A percentile compares a stretch with the other conserved stretches of the same genome.
These are phyloP conservation scores for Drosophila ercepeae DNA, from an alignment of 1,140 invertebrate species.

Conservation along the genomic window DNA sequence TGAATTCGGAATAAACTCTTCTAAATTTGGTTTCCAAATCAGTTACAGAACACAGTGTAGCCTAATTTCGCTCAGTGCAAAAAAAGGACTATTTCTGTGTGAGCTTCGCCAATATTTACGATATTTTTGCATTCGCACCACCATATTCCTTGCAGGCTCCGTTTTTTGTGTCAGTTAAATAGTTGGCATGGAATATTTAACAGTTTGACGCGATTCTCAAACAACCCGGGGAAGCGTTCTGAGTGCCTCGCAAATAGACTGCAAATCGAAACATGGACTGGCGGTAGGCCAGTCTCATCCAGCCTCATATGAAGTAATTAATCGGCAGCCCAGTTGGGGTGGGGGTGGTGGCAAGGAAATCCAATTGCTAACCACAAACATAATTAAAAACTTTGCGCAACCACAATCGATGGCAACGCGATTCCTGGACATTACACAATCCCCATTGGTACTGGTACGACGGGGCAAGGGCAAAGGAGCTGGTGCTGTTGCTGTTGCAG, in stretches of 20 bases:
- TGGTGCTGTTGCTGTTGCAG: too few relatives aligned
- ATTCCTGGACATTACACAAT: constrained; percentile 42
- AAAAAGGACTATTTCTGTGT: background rate
- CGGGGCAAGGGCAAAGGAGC: background rate
- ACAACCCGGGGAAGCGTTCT: constrained; percentile 2
- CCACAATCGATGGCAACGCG: constrained; percentile 67
- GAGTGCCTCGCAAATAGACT: constrained; percentile 3
- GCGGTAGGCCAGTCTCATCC: background rate
- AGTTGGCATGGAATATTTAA: constrained; percentile 55
- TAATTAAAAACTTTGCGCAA: constrained; percentile 80
- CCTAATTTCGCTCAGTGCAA: background rate
- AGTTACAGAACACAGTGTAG: background rate
- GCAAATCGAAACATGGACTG: constrained; percentile 51
- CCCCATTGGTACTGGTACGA: background rate
- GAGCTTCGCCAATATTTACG: constrained; percentile 53
- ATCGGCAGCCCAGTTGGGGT: constrained; percentile 2
- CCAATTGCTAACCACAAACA: constrained; percentile 80
- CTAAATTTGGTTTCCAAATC: background rate
- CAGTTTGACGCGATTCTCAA: constrained; percentile 40
- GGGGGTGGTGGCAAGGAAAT: constrained; percentile 46
- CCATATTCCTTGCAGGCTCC: background rate
- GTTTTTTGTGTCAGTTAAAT: constrained; percentile 38
- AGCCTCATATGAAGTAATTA: constrained; percentile 43
- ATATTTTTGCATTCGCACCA: constrained; percentile 15
- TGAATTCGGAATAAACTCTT: too few relatives aligned